Evolutionary conservation across 2,113 vertebrate species (phyloP), one percentile per base, ranked within the genome.

Genomic region (Gobio gobio): DNA sequence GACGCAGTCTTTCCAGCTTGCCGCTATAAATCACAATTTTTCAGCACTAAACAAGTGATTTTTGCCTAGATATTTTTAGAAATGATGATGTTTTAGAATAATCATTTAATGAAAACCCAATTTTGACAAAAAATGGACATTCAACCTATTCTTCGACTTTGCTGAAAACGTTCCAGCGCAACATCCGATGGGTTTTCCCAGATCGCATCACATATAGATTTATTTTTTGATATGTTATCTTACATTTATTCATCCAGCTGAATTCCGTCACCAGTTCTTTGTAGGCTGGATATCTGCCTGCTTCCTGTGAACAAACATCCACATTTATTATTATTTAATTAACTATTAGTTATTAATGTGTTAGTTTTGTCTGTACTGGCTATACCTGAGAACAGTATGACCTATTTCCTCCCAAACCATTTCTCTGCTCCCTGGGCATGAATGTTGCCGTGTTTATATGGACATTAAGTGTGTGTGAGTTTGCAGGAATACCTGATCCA

Each of bases 211-310:
- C n/a, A n/a, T n/a, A n/a, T n/a, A 36, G 33, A 36, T 36, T 36
- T 36, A 2, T 36, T 36, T 36, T 36, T 4, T 3, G 47, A 49
- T 13, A 13, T 49, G 3, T 49, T 4, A 13, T 90, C 97, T 93
- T 96, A 99, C 98, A n/a, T 92, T 93, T 95, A 92, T 96, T 95
- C 64, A 98, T 93, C 98, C 98, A 99, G 90, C 97, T 97, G 85
- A 99, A 98, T 87, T 99, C 98, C 59, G 97, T 98, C 89, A 99
- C 96, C 96, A 99, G 95, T 93, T 99, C 98, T 91, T 99, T 99
- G 94, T 97, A 99, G 0, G 97, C 98, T 66, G 98, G 98, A 87
- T 98, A 99, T 89, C 97, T 94, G 75, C 98, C 98, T 0, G 95
- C 96, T 90, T 99, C 98, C 98, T 99, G 93, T 87, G 10, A 16